Base-by-base conservation (phyloP, 2,797 vertebrate species). In the Columba guinea region DNA sequence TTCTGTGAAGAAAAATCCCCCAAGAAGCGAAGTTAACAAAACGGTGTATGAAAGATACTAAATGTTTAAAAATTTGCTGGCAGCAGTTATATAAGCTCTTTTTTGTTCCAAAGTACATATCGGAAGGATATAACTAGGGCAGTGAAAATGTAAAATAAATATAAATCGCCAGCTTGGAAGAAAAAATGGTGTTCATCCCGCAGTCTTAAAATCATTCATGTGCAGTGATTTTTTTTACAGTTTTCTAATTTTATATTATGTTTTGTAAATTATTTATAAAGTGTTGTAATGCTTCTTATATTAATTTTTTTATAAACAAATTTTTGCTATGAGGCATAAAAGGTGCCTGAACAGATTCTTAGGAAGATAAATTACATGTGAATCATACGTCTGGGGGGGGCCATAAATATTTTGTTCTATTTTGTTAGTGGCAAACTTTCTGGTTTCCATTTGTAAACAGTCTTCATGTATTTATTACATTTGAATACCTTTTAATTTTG, bases 161-260 rank as follows among this genome's bases (percentile, higher is more conserved):
- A 87, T 90, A 94, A 96, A 97, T 94, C 48, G 94, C 95, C 94
- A 89, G 92, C 94, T 84, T 93, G 95, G 91, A 97, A 97, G 90
- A 86, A 96, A 96, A 94, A 94, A 74, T 85, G 34, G 80, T 81
- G 62, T 97, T 97, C 96, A 97, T 97, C 93, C 92, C 91, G 84
- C 73, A 93, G 90, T 98, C 95, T 65, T 98, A 93, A 97, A 97
- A 96, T 62, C 95, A 97, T 97, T 97, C 95, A 96, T 90, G 84
- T 96, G 95, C 95, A 93, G 96, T 96, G 85, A 91, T 97, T 97
- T 97, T 96, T 96, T 96, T 97, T 94, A 98, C 74, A 90, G 95
- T 98, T 98, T 98, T 98, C 97, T 98, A 98, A 97, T 98, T 98
- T 97, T 98, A 70, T 97, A 98, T 98, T 98, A 94, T 96, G 97